phyloP scores from a whole-genome alignment of 2,888 invertebrate genomes.

The Seira sanloemensis region DNA sequence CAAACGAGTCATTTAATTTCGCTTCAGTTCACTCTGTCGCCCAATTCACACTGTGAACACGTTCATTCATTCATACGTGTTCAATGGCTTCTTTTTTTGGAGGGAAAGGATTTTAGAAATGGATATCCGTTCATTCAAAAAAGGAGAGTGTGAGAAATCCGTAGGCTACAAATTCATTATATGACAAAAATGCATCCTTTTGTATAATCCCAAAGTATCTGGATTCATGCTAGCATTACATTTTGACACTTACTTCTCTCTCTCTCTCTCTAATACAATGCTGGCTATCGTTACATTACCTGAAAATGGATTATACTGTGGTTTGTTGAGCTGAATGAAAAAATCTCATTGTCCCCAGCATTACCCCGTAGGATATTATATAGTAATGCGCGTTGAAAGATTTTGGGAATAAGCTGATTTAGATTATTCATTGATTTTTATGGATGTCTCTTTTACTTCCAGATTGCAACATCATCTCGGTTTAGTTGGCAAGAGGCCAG shows the following conservation, averaged over 20 bases:
- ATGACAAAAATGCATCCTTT: neutral
- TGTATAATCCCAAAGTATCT: neutral
- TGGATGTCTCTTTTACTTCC: neutral
- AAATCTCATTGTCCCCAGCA: neutral
- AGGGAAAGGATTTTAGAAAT: slow-evolving; percentile 5
- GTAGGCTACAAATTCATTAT: neutral
- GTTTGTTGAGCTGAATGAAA: slow-evolving; percentile 12
- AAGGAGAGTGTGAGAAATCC: slow-evolving; percentile 6
- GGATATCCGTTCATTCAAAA: neutral
- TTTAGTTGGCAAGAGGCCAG: slow-evolving; percentile 69
- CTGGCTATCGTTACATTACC: neutral
- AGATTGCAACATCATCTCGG: slow-evolving; percentile 73
- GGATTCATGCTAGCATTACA: neutral
- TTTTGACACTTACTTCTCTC: slow-evolving; percentile 1
- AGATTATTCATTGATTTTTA: neutral
- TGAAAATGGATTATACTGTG: neutral
- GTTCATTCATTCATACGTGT: neutral
- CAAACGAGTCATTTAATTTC: slow-evolving; percentile 8
- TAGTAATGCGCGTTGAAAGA: too few relatives aligned
- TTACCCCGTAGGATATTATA: too few relatives aligned
- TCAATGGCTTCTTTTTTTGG: too few relatives aligned
- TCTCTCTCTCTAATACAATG: too few relatives aligned
- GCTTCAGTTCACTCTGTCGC: slow-evolving; percentile 16
- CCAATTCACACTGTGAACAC: neutral
- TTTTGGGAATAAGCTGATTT: slow-evolving; percentile 3